These are phyloP conservation scores for Encarsia formosa DNA, from an alignment of 2,888 invertebrate species.

Conservation along the genomic window DNA sequence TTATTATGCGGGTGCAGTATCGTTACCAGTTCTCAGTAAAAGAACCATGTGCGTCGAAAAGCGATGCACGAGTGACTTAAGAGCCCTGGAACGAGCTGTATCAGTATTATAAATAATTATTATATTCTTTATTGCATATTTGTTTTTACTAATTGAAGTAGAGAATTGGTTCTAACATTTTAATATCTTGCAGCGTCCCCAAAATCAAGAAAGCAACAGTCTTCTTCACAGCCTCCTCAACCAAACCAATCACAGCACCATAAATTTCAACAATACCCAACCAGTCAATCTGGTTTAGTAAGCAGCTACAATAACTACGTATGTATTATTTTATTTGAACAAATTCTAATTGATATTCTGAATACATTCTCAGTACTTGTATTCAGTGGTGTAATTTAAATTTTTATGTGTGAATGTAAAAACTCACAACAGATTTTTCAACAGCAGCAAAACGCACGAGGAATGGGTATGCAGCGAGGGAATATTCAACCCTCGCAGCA, in stretches of 20 bases:
- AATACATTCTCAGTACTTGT: slow-evolving; percentile 28
- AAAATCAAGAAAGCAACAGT: slow-evolving; percentile 57
- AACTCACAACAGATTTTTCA: slow-evolving; percentile 38
- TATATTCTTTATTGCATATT: no score
- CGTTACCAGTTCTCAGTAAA: no score
- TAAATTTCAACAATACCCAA: slow-evolving; percentile 55
- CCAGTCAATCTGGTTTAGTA: slow-evolving; percentile 52
- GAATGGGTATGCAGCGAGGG: slow-evolving; percentile 48
- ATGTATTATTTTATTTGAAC: slow-evolving; percentile 47
- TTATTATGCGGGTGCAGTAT: no score
- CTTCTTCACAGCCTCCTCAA: slow-evolving; percentile 53
- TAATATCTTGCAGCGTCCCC: slow-evolving; percentile 55
- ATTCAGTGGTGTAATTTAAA: not conserved
- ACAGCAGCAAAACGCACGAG: slow-evolving; percentile 47
- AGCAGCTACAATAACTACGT: slow-evolving; percentile 47
- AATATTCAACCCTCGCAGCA: slow-evolving; percentile 48
- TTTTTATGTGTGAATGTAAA: no score
- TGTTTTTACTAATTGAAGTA: no score
- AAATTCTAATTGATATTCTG: slow-evolving; percentile 31
- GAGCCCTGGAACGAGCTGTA: no score
- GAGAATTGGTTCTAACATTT: no score
- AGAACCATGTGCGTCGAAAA: no score
- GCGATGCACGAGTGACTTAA: no score
- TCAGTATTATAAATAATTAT: no score
- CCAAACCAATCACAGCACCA: slow-evolving; percentile 58